A percentile compares a stretch with the other conserved stretches of the same genome.
Evolutionary conservation across 2,113 vertebrate species (phyloP).

Genomic region (Atractosteus spatula): DNA sequence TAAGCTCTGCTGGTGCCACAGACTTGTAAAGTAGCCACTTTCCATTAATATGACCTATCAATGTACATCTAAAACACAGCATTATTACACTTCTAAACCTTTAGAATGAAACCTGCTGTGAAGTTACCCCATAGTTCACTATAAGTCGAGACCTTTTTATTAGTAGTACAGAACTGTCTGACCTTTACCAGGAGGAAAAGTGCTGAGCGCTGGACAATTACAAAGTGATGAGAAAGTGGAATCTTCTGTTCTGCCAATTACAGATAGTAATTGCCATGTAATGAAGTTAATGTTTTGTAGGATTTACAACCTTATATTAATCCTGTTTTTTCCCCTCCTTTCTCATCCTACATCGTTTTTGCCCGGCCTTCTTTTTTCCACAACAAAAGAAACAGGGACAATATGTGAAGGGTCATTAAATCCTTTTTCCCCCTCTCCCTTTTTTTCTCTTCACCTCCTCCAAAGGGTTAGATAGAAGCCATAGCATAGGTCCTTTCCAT

Average conservation of each 20-base stretch:
- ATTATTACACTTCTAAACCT: slow-evolving; percentile 40
- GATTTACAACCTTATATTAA: slow-evolving; percentile 77
- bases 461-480: slow-evolving; percentile 71
- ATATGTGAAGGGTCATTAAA: slow-evolving; percentile 77
- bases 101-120: slow-evolving; percentile 33
- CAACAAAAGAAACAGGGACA: slow-evolving; percentile 74
- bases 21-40: slow-evolving; percentile 14
- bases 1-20: slow-evolving; percentile 18
- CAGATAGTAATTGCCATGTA: slow-evolving; percentile 70
- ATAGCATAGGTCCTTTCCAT: slow-evolving; percentile 51
- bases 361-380: slow-evolving; percentile 47
- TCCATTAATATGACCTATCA: neutral
- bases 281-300: slow-evolving; percentile 83
- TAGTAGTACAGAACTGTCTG: slow-evolving; percentile 42
- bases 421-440: slow-evolving; percentile 59
- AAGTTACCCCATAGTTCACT: slow-evolving; percentile 37
- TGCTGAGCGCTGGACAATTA: slow-evolving; percentile 53
- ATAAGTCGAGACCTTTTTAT: slow-evolving; percentile 39
- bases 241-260: slow-evolving; percentile 62
- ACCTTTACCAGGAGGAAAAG: slow-evolving; percentile 58
- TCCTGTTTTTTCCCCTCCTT: slow-evolving; percentile 50
- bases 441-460: slow-evolving; percentile 42
- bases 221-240: slow-evolving; percentile 64
- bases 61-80: slow-evolving; percentile 15
- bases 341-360: slow-evolving; percentile 56